These are phyloP conservation scores for Apodemia zela DNA, from an alignment of 2,888 invertebrate species.

Conservation along the genomic window DNA sequence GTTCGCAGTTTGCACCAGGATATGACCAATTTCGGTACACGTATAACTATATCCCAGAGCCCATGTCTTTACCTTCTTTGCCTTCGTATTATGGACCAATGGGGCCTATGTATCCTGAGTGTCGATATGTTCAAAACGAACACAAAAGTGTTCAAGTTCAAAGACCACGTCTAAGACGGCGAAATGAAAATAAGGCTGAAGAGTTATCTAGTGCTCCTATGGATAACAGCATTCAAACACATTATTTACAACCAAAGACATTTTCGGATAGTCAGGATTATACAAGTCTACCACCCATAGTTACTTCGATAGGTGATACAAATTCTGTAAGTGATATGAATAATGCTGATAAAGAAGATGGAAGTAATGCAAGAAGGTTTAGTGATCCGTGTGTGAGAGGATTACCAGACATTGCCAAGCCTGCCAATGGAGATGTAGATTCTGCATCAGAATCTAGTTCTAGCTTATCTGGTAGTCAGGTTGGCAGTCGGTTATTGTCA, in stretches of 20 bases:
- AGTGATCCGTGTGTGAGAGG: slow-evolving; percentile 85
- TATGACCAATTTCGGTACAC: slow-evolving; percentile 74
- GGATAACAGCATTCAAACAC: slow-evolving; percentile 41
- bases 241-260: slow-evolving; percentile 64
- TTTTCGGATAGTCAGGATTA: slow-evolving; percentile 73
- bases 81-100: slow-evolving; percentile 74
- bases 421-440: slow-evolving; percentile 71
- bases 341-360: slow-evolving; percentile 73
- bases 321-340: slow-evolving; percentile 66
- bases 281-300: slow-evolving; percentile 86
- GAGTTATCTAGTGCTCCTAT: slow-evolving; percentile 50
- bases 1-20: slow-evolving; percentile 61
- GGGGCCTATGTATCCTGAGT: slow-evolving; percentile 54
- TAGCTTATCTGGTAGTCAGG: slow-evolving; percentile 71
- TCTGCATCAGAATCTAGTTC: slow-evolving; percentile 79
- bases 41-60: slow-evolving; percentile 79
- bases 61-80: slow-evolving; percentile 83
- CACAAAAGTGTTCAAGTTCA: slow-evolving; percentile 61
- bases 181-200: slow-evolving; percentile 54
- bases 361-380: slow-evolving; percentile 79
- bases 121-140: slow-evolving; percentile 54
- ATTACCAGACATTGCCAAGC: slow-evolving; percentile 59
- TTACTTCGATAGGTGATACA: slow-evolving; percentile 76
- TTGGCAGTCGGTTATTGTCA: slow-evolving; percentile 80
- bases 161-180: slow-evolving; percentile 53